phyloP scores from a whole-genome alignment of 92 coral and sea anemone species.

The Porites evermanni region DNA sequence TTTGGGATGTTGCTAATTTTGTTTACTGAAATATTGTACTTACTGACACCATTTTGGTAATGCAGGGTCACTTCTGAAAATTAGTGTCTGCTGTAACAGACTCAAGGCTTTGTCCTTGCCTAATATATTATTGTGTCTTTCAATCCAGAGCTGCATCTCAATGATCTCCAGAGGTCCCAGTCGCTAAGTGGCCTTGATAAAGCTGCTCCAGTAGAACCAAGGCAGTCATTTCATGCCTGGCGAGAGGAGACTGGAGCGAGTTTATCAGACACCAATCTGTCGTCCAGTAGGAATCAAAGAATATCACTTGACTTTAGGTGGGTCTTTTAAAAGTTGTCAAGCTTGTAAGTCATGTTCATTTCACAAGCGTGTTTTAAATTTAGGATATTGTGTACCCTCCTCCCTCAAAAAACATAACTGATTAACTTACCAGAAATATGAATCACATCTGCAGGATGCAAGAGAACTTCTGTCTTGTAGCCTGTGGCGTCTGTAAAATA shows the following conservation, averaged over 20 bases:
- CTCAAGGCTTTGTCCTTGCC: no score
- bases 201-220: constrained; percentile 58
- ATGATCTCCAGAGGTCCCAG: constrained; percentile 84
- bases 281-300: constrained; percentile 61
- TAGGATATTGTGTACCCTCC: no score
- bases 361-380: no score
- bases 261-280: constrained; percentile 68
- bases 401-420: no score
- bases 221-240: constrained; percentile 92
- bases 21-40: neutral
- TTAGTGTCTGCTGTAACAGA: no score
- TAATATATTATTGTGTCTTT: neutral
- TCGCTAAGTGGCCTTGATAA: constrained; percentile 85
- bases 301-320: constrained; percentile 86
- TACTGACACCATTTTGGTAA: neutral
- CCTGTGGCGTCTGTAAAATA: no score
- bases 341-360: no score
- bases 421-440: no score
- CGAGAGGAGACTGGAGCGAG: constrained; percentile 81
- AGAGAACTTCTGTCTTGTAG: no score
- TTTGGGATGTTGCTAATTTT: neutral
- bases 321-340: constrained; percentile 5
- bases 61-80: no score
- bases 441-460: no score
- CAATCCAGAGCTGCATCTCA: constrained; percentile 66